These are phyloP conservation scores for Peromyscus melanophrys DNA, from an alignment of 2,797 vertebrate genomes.

Conservation along the genomic window DNA sequence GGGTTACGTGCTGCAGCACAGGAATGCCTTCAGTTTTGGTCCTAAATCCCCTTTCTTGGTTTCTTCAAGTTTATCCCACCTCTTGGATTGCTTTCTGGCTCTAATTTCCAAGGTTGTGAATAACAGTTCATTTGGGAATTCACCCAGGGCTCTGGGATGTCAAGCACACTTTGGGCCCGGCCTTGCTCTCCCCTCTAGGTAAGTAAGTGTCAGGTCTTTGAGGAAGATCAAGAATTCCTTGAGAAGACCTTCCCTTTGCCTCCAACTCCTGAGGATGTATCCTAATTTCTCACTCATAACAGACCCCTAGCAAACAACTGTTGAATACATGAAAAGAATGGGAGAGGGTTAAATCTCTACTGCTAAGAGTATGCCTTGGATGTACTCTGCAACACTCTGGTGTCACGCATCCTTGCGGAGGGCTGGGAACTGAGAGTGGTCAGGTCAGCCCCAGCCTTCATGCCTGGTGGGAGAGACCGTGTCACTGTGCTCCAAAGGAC, in stretches of 20 bases:
- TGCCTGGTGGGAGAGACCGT: not conserved
- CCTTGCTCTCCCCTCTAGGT: not conserved
- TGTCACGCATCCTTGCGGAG: not conserved
- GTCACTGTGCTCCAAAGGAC: not conserved
- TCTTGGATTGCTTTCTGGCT: constrained; percentile 27
- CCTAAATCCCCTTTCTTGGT: constrained; percentile 32
- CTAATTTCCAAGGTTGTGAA: not conserved
- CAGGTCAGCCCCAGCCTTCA: not conserved
- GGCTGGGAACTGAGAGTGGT: not conserved
- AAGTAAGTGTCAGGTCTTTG: not conserved
- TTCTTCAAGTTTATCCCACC: not conserved
- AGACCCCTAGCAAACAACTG: not conserved
- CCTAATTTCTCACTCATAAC: not conserved
- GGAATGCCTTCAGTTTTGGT: not conserved
- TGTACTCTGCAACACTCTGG: not conserved
- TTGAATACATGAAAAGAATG: constrained; percentile 27
- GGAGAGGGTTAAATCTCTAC: not conserved
- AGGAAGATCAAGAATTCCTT: not conserved
- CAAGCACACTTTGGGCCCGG: not conserved
- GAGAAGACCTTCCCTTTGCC: not conserved
- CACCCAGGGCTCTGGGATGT: not conserved
- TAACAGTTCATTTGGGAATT: not conserved
- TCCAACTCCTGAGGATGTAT: not conserved
- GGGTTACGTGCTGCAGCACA: not conserved
- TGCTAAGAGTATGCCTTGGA: not conserved